Evolutionary conservation across 2,113 vertebrate species (phyloP), one percentile per base, ranked within the genome.

Genomic region (Antigone vipio): DNA sequence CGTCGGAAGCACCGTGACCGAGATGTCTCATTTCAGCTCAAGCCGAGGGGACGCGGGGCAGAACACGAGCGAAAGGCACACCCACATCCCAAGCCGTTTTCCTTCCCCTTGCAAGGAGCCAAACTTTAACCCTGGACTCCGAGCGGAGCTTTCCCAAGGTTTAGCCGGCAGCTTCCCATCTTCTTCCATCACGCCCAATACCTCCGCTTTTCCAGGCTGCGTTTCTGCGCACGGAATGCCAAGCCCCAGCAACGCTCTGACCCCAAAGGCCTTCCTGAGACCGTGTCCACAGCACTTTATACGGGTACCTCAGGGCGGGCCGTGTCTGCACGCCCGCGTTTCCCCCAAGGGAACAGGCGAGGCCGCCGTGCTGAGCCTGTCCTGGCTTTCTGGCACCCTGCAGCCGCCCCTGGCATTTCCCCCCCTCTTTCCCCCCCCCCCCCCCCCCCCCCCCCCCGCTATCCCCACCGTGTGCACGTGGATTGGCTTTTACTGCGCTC

Each of bases 281-380:
- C 20, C 26, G 14, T 3, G 2, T 2, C 7, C 16, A 9, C 27
- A 0, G 0, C 9, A 6, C 13, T 17, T 1, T 1, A 3, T 2
- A 15, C 11, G 1, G 5, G 34, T 8, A 4, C 21, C 15, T 4
- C 5, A 30, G 34, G 0, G 0, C 4, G 18, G 26, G 38, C 71
- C 24, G 23, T 13, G 52, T 4, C 44, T 9, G 44, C 66, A 29
- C 0, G 1, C 44, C 44, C 44, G 13, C 14, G 44, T 16, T 14
- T 15, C n/a, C 4, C 15, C 64, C 58, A 5, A 15, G 21, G 62
- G 32, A 45, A 49, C 0, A 3, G 45, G 19, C 2, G 0, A 64
- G 22, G 45, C 34, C 56, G 8, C 73, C 13, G 50, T 45, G 15
- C 0, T 0, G 8, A 29, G 9, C 12, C 8, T 5, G 18, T 6